These are phyloP conservation scores for Acanthopagrus latus DNA, from an alignment of 2,797 vertebrate species.

Conservation along the genomic window DNA sequence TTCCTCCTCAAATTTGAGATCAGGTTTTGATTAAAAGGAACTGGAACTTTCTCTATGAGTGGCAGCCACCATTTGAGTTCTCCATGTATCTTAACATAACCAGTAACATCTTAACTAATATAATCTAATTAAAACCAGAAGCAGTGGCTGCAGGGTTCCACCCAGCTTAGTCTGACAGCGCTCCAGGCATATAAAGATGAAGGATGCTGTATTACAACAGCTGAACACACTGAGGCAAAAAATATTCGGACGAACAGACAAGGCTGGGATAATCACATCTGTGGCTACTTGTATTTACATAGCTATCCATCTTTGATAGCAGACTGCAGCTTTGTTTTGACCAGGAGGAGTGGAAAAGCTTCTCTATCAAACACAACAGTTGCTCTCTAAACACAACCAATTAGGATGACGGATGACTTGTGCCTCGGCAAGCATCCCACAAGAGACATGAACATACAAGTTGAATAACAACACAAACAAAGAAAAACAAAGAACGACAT, in stretches of 20 bases:
- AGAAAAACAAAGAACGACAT: slow-evolving; percentile 75
- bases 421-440: slow-evolving; percentile 67
- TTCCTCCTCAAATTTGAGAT: slow-evolving; percentile 23
- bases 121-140: slow-evolving; percentile 54
- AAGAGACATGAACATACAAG: slow-evolving; percentile 77
- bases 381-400: slow-evolving; percentile 83
- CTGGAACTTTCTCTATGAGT: neutral
- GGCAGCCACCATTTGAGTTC: neutral
- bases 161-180: slow-evolving; percentile 18
- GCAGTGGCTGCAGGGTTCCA: slow-evolving; percentile 33
- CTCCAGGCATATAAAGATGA: slow-evolving; percentile 50
- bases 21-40: slow-evolving; percentile 7
- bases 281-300: slow-evolving; percentile 67
- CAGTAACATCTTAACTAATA: slow-evolving; percentile 44
- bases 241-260: slow-evolving; percentile 52
- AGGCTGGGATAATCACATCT: slow-evolving; percentile 71
- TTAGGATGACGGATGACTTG: slow-evolving; percentile 85
- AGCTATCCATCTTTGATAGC: slow-evolving; percentile 69
- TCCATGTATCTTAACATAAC: slow-evolving; percentile 14
- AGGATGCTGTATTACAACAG: slow-evolving; percentile 49
- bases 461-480: slow-evolving; percentile 79
- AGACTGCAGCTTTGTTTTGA: slow-evolving; percentile 71
- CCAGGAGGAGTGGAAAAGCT: slow-evolving; percentile 72
- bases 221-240: slow-evolving; percentile 47
- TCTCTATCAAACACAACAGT: slow-evolving; percentile 76